These are phyloP conservation scores for Polypedilum pembai DNA, from an alignment of 1,140 invertebrate genomes.

Conservation along the genomic window DNA sequence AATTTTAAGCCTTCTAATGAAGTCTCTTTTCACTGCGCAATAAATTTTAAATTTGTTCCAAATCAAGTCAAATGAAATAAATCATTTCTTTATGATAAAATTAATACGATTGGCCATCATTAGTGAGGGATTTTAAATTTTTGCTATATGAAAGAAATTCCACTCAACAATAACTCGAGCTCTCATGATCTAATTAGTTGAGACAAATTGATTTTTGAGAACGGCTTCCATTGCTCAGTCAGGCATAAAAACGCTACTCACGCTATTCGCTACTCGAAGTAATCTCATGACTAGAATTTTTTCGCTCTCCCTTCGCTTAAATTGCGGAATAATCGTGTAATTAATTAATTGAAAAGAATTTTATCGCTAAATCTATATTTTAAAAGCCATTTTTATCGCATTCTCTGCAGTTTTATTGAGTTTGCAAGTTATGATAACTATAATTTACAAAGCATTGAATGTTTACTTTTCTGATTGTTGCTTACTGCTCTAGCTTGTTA, in stretches of 20 bases:
- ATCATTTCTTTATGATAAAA: neutral
- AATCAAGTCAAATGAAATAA: too few species aligned
- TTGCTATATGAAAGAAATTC: too few species aligned
- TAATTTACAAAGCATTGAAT: neutral
- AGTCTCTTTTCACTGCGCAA: too few species aligned
- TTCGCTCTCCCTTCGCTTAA: neutral
- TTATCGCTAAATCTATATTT: constrained; percentile 19
- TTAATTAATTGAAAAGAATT: constrained; percentile 1
- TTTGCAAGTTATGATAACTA: neutral
- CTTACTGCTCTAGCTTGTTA: neutral
- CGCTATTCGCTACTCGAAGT: neutral
- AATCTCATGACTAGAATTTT: neutral
- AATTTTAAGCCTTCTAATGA: too few species aligned
- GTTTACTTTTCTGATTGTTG: neutral
- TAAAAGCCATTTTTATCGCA: neutral
- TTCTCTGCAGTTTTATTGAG: neutral
- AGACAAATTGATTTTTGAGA: constrained; percentile 26
- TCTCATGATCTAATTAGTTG: neutral
- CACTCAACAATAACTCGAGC: too few species aligned
- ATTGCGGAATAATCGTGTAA: constrained; percentile 6
- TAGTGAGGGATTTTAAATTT: too few species aligned
- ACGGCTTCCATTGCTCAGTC: neutral
- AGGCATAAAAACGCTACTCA: neutral
- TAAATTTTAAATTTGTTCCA: too few species aligned
- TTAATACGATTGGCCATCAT: neutral